Base-by-base conservation (phyloP, 2,113 vertebrate species). In the Synodontis membranacea region DNA sequence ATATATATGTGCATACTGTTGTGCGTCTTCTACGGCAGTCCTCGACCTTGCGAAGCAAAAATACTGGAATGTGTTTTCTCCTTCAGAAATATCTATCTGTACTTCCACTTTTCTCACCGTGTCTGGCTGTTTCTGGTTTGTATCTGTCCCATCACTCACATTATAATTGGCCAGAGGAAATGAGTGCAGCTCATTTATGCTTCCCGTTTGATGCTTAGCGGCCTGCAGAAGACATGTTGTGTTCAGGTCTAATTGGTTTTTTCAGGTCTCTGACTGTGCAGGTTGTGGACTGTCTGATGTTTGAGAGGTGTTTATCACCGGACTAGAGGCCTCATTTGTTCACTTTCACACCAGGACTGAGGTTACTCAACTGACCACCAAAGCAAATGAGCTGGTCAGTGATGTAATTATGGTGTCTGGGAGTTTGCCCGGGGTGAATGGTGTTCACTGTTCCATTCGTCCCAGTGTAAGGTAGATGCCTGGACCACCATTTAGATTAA, bases 351-450 rank as follows among this genome's bases (percentile, higher is more conserved):
- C 86, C 64, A 34, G 52, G 80, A 87, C 86, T 78, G 62, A 74
- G 80, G 80, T 89, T 79, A 87, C 82, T 88, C 88, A 85, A 84
- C 80, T 85, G 81, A 85, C 82, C 88, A 83, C 87, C 85, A 89
- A 80, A 87, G 82, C 85, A 86, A 85, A 85, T 88, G 86, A 86
- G 88, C 76, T 82, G 86, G 90, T 89, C 52, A 86, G 83, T 84
- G 74, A 84, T 89, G 89, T 84, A 88, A 88, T 87, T 89, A 86
- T n/a, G 81, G 75, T 86, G 75, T 91, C 83, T 83, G 80, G 34
- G 84, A 85, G 68, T 84, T 84, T 46, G 64, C 85, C 79, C 54
- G 52, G 78, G 85, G 80, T 81, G 54, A 86, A 86, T 39, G 48
- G 81, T 86, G 46, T n/a, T 80, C 78, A 80, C 84, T 44, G 74